Base-by-base conservation (phyloP, 2,797 vertebrate species). In the Acropternis orthonyx region DNA sequence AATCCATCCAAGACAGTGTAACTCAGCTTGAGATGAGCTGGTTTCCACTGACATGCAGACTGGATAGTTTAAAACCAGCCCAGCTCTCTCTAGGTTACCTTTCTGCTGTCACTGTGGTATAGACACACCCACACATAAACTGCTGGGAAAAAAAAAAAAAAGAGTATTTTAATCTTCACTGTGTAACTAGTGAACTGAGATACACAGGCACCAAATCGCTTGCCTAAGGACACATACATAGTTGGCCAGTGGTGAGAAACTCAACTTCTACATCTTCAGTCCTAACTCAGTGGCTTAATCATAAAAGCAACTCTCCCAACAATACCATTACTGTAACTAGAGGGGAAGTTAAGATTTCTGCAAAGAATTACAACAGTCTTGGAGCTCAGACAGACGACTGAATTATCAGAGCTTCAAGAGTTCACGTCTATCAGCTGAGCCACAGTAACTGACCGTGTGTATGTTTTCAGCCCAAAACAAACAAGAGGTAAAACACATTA, bases 401-500 rank as follows among this genome's bases (percentile, higher is more conserved):
- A 93, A 77, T 85, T 85, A 88, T 52, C 82, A 71, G 34, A 71
- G 46, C 72, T 88, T 79, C 41, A 20, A 12, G 19, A 49, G 22
- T 43, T 61, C 0, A 1, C 17, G 52, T 72, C 4, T 34, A n/a
- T 89, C 54, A 61, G 54, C 65, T 74, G 61, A 85, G 79, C 46
- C 76, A 83, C 22, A 46, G 86, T 79, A 55, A 87, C 14, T 36
- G 43, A 58, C 71, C 7, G 6, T 9, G 67, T 0, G 12, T 80
- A 58, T 32, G 4, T 32, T 93, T 91, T 36, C 56, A 93, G 93
- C 68, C 78, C 79, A 72, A 78, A 88, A 81, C 82, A 96, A 86
- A 85, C 79, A 92, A 74, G 65, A 85, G 68, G 68, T 56, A 85
- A 92, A 88, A 80, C 34, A 89, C 65, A 88, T 80, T 67, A 68